These are phyloP conservation scores for Drosophila funebris DNA, from an alignment of 1,140 invertebrate species.

Conservation along the genomic window DNA sequence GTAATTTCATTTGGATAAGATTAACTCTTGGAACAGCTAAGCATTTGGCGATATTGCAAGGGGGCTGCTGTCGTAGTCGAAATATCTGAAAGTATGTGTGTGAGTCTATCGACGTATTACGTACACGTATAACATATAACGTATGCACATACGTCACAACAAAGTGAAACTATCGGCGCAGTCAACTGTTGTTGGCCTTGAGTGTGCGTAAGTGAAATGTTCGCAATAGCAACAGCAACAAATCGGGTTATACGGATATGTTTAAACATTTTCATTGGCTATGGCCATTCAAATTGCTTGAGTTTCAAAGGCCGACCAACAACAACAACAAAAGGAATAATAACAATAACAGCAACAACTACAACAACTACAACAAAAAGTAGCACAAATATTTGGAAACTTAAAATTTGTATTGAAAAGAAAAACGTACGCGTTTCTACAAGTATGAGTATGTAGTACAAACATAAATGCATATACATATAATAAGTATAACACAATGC, in stretches of 20 bases:
- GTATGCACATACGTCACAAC: slow-evolving; percentile 39
- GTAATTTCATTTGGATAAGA: background rate
- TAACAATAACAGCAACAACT: slow-evolving; percentile 14
- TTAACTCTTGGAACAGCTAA: background rate
- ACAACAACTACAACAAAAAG: slow-evolving; percentile 40
- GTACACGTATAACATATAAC: background rate
- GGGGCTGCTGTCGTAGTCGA: background rate
- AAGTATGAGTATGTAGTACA: too few species aligned
- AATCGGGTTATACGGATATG: slow-evolving; percentile 32
- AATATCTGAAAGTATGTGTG: slow-evolving; percentile 1
- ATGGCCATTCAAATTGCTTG: slow-evolving; percentile 31
- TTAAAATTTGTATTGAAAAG: slow-evolving; percentile 58
- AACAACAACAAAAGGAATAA: slow-evolving; percentile 7
- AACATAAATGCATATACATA: background rate
- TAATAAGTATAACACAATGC: slow-evolving; percentile 36
- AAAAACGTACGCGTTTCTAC: slow-evolving; percentile 31
- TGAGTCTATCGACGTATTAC: background rate
- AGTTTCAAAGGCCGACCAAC: slow-evolving; percentile 28
- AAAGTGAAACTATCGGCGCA: slow-evolving; percentile 17
- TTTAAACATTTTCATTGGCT: slow-evolving; percentile 50
- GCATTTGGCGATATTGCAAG: background rate
- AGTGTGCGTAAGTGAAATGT: slow-evolving; percentile 53
- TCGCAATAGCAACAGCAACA: slow-evolving; percentile 36
- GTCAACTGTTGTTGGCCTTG: slow-evolving; percentile 45
- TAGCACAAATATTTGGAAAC: slow-evolving; percentile 75